Evolutionary conservation across 2,888 invertebrate genomes (phyloP).

Genomic region (Mystacides longicornis): DNA sequence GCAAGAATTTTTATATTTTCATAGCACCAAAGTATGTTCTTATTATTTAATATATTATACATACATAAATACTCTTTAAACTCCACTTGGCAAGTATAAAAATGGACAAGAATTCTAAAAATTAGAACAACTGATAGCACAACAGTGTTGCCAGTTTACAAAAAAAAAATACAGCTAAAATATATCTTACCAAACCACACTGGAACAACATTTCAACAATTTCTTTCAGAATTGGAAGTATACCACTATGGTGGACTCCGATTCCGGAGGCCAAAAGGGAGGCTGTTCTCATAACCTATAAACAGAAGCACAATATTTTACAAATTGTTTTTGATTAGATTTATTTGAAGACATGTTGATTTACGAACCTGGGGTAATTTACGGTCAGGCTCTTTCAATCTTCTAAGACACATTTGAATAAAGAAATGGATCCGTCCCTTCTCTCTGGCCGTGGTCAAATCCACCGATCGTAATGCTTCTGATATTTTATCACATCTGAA

Average conservation of each 20-base stretch:
- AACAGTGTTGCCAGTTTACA: too few species aligned
- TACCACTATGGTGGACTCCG: conserved; percentile 97
- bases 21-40: too few species aligned
- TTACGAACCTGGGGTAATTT: conserved; percentile 72
- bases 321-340: too few species aligned
- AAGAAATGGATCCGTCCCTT: conserved; percentile 79
- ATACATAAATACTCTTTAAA: too few species aligned
- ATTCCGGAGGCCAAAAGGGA: conserved; percentile 76
- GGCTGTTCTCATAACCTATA: conserved; percentile 56
- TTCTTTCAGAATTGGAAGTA: conserved; percentile 97
- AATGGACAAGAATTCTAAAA: too few species aligned
- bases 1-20: too few species aligned
- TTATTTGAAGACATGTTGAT: too few species aligned
- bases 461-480: conserved; percentile 55
- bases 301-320: too few species aligned
- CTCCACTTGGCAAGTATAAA: too few species aligned
- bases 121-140: too few species aligned
- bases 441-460: conserved; percentile 78
- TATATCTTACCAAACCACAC: conserved; percentile 80
- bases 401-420: conserved; percentile 75
- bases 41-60: too few species aligned
- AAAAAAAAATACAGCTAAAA: too few species aligned
- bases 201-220: conserved; percentile 97
- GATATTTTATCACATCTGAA: conserved; percentile 52
- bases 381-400: conserved; percentile 79